Evolutionary conservation across 2,888 invertebrate genomes (phyloP), one percentile per base, ranked within the genome.

Genomic region (Euproctis similis): DNA sequence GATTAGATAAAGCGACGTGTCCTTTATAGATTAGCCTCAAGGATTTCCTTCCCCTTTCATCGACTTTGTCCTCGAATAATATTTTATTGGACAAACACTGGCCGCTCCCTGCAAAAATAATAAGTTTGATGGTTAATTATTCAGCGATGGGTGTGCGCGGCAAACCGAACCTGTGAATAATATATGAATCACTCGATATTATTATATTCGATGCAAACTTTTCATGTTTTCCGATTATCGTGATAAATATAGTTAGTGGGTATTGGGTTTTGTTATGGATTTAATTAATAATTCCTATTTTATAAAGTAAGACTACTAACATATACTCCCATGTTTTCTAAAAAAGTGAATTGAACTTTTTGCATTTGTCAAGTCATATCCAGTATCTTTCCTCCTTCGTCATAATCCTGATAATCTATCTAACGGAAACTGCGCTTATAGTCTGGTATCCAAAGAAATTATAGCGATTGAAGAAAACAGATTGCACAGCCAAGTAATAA

Each of bases 181-280:
- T 66, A 75, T 70, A 81, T 76, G 62, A 67, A 69, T 58, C 68
- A 72, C 73, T 70, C 67, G 70, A 75, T 76, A 72, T n/a, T n/a
- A n/a, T n/a, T n/a, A 72, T 66, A 73, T 68, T 63, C 52, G 55
- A 61, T 59, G 57, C 42, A 43, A 54, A 59, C 54, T 63, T 63
- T 46, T 39, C 53, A 52, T 50, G 57, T 64, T 61, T 54, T 25
- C 21, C 30, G 36, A 19, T 28, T 39, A 31, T 42, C 31, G 40
- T 37, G 39, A 48, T 46, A 38, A 54, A 51, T 35, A 45, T 38
- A 53, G 49, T 51, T 48, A 44, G 11, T 11, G 5, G 11, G 6
- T 21, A 10, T 10, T 9, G 3, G 20, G n/a, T n/a, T n/a, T n/a
- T n/a, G n/a, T n/a, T n/a, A n/a, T n/a, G n/a, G n/a, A n/a, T n/a